These are phyloP conservation scores for Artibeus jamaicensis DNA, from an alignment of 2,797 vertebrate genomes.

Conservation along the genomic window DNA sequence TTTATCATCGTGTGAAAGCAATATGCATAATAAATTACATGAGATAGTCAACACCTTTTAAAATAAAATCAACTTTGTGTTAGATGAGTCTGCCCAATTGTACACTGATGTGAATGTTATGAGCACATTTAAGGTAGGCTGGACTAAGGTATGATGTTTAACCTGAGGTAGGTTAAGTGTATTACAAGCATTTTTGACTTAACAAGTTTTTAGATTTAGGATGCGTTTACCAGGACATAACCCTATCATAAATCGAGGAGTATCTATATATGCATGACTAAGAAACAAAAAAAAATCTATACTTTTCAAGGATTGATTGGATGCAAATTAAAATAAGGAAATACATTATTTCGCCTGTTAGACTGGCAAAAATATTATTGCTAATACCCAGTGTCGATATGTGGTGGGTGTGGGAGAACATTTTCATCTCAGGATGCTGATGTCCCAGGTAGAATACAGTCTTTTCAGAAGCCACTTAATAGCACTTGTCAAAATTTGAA, in stretches of 20 bases:
- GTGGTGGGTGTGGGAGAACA: not conserved
- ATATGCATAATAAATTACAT: not conserved
- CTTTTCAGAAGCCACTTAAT: not conserved
- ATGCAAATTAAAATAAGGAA: conserved; percentile 8
- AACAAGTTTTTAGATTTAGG: not conserved
- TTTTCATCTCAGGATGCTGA: not conserved
- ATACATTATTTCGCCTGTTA: not conserved
- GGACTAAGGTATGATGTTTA: not conserved
- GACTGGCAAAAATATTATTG: not conserved
- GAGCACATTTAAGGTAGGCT: not conserved
- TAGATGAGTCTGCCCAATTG: not conserved
- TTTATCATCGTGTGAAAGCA: not conserved
- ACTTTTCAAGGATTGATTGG: not conserved
- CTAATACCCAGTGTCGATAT: not conserved
- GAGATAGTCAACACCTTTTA: not conserved
- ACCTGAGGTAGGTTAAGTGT: not conserved
- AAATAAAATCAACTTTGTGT: not conserved
- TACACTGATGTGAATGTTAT: not conserved
- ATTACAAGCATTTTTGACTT: not conserved
- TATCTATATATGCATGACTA: not conserved
- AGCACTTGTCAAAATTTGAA: not conserved
- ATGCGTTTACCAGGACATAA: not conserved
- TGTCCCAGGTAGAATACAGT: not conserved
- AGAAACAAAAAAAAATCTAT: not conserved
- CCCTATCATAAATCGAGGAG: not conserved